Percentiles rank a stretch among this genome's conserved stretches.
Conservation (phyloP, 2,888 invertebrate species). For the Halictus quadricinctus region DNA sequence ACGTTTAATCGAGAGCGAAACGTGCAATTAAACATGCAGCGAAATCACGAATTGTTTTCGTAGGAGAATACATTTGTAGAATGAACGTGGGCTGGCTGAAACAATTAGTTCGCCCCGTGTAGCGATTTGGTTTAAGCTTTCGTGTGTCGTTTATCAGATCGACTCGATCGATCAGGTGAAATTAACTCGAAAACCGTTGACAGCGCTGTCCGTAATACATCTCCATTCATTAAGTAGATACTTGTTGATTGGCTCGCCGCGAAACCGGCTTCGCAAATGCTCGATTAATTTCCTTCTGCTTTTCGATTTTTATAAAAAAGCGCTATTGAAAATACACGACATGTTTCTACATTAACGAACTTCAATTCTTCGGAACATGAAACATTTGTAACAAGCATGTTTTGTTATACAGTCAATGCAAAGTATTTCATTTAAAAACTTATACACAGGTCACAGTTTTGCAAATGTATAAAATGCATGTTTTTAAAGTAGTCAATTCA, state of each 20-base stretch:
- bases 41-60: not conserved
- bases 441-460: not conserved
- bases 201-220: constrained; percentile 56
- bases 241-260: constrained; percentile 64
- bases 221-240: constrained; percentile 68
- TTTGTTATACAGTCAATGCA: not conserved
- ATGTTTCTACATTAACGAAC: not conserved
- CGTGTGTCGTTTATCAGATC: constrained; percentile 12
- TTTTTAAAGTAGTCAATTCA: not conserved
- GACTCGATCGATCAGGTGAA: constrained; percentile 11
- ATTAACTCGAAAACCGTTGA: constrained; percentile 59
- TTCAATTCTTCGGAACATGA: not conserved
- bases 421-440: not conserved
- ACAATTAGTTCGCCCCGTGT: constrained; percentile 21
- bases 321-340: not conserved
- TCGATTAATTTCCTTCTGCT: constrained; percentile 22
- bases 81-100: constrained; percentile 7
- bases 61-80: constrained; percentile 10
- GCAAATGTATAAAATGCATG: not conserved
- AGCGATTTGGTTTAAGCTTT: constrained; percentile 14
- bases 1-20: not conserved
- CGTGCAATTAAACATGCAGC: not conserved
- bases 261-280: constrained; percentile 39
- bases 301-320: not conserved
- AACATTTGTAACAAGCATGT: not conserved